These are phyloP conservation scores for Adoxophyes honmai DNA, from an alignment of 1,140 invertebrate species.

Conservation along the genomic window DNA sequence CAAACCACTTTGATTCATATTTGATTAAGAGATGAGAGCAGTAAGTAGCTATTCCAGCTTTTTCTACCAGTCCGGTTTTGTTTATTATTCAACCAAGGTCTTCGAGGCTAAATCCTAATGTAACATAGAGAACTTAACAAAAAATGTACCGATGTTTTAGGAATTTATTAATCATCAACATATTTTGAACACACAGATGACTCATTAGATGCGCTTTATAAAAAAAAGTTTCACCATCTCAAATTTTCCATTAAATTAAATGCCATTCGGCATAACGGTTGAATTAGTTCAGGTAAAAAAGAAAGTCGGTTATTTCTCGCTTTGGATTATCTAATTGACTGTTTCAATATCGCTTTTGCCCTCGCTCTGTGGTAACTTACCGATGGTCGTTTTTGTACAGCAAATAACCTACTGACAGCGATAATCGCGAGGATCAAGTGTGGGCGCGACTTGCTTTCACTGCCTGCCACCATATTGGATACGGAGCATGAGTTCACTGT, in stretches of 20 bases:
- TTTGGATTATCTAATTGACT: constrained; percentile 17
- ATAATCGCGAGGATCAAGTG: background rate
- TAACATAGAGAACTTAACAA: too few species aligned
- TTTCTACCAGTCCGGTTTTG: background rate
- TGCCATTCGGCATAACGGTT: background rate
- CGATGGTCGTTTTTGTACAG: background rate
- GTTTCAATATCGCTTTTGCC: constrained; percentile 20
- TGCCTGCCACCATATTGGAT: background rate
- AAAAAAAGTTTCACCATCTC: too few species aligned
- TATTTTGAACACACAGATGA: too few species aligned
- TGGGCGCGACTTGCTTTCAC: background rate
- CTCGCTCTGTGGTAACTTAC: constrained; percentile 12
- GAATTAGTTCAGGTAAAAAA: background rate
- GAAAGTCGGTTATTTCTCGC: constrained; percentile 19
- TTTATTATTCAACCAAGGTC: constrained; percentile 8
- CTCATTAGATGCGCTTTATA: too few species aligned
- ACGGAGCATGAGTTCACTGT: background rate
- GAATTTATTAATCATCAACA: too few species aligned
- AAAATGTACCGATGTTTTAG: too few species aligned
- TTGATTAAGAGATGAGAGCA: too few species aligned
- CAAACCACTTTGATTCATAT: too few species aligned
- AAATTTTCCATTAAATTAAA: too few species aligned
- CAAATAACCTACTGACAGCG: background rate
- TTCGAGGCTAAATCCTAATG: too few species aligned
- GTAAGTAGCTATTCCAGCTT: too few species aligned